phyloP scores from a whole-genome alignment of 2,797 vertebrate genomes.

The Lepilemur septentrionalis region DNA sequence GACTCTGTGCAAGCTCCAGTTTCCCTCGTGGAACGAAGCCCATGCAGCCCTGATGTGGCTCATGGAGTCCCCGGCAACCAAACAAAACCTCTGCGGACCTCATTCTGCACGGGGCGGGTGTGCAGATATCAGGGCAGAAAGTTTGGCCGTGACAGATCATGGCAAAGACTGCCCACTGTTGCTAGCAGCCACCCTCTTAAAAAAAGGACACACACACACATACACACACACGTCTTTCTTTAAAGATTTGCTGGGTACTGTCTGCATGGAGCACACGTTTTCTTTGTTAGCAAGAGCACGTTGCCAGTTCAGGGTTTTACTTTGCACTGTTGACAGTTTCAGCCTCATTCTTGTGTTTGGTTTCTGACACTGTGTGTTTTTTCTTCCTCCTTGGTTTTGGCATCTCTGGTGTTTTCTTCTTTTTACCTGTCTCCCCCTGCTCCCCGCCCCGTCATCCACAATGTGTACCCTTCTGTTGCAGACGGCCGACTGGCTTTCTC shows the following conservation, averaged over 20 bases:
- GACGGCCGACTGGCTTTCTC: neutral
- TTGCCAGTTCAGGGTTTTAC: neutral
- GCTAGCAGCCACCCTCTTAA: neutral
- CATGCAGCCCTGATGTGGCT: neutral
- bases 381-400: slow-evolving; percentile 39
- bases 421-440: slow-evolving; percentile 28
- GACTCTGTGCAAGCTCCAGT: slow-evolving; percentile 35
- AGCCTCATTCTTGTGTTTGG: neutral
- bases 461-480: neutral
- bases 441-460: neutral
- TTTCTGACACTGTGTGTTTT: slow-evolving; percentile 43
- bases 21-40: slow-evolving; percentile 40
- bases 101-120: neutral
- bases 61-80: slow-evolving; percentile 28
- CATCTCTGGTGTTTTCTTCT: slow-evolving; percentile 20
- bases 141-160: neutral
- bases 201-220: neutral
- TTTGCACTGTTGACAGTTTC: slow-evolving; percentile 7
- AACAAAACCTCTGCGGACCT: neutral
- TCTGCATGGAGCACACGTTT: neutral
- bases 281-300: slow-evolving; percentile 55
- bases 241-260: neutral
- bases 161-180: neutral
- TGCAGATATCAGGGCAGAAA: neutral
- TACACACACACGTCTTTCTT: neutral